Evolutionary conservation across 1,140 invertebrate species (phyloP).

Genomic region (Drosophila sp.): DNA sequence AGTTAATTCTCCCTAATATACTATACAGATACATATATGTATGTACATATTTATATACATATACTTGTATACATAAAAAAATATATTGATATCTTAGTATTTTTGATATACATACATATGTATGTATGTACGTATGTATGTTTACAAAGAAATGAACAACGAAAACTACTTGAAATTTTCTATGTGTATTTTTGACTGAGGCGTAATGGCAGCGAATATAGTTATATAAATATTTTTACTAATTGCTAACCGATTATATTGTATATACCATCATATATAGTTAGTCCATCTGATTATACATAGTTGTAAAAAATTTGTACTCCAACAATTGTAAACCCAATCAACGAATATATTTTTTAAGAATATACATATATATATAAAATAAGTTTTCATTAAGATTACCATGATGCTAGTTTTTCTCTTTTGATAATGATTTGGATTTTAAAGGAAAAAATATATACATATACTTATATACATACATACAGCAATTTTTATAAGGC

Average conservation of each 20-base stretch:
- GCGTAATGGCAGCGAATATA: constrained; percentile 69
- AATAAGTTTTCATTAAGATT: not conserved
- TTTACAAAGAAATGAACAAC: constrained; percentile 46
- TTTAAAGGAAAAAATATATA: not conserved
- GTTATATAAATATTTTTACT: constrained; percentile 43
- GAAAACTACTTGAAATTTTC: constrained; percentile 65
- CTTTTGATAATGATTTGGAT: constrained; percentile 8
- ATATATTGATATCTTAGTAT: not conserved
- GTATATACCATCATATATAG: constrained; percentile 17
- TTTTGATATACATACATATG: constrained; percentile 9
- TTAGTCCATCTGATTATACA: not conserved
- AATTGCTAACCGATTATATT: constrained; percentile 26
- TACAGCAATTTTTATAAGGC: constrained; percentile 43
- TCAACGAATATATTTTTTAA: constrained; percentile 45
- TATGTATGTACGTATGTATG: constrained; percentile 35
- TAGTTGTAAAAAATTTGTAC: constrained; percentile 1
- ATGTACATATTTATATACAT: constrained; percentile 14
- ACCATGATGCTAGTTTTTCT: constrained; percentile 38
- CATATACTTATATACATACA: not conserved
- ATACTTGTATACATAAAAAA: not conserved
- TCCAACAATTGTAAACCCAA: constrained; percentile 33
- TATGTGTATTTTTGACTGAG: constrained; percentile 56
- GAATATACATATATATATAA: constrained; percentile 16
- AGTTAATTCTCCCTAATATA: constrained; percentile 53
- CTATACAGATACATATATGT: constrained; percentile 10